Evolutionary conservation across 2,888 invertebrate genomes (phyloP).

Genomic region (Pantelozetes paolii): DNA sequence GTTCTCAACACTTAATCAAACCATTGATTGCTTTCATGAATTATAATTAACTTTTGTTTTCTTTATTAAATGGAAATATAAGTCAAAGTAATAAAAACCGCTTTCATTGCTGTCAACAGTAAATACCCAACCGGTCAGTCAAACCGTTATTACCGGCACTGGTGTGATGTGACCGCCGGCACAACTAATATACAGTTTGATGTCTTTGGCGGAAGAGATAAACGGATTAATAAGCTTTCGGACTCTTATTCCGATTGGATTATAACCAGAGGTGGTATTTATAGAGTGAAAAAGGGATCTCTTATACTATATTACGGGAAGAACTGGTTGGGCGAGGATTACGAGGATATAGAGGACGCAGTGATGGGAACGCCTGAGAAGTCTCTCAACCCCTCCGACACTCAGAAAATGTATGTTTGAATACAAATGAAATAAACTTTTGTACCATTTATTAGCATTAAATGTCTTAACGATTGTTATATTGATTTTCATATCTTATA

Average conservation of each 20-base stretch:
- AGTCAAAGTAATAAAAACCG: no score
- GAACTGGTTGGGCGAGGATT: constrained; percentile 41
- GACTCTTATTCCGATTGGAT: constrained; percentile 42
- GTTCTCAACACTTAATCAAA: no score
- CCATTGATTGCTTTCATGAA: no score
- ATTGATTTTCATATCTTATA: no score
- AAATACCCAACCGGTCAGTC: constrained; percentile 19
- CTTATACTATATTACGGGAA: constrained; percentile 40
- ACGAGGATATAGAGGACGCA: constrained; percentile 38
- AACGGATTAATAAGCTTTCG: constrained; percentile 38
- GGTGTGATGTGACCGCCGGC: constrained; percentile 40
- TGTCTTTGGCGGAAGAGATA: constrained; percentile 41
- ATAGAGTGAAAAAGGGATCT: constrained; percentile 39
- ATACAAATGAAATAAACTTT: not conserved
- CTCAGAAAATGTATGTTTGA: constrained; percentile 36
- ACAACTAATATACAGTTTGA: constrained; percentile 37
- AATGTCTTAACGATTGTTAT: no score
- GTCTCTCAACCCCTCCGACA: constrained; percentile 36
- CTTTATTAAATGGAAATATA: no score
- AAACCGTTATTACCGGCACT: constrained; percentile 37
- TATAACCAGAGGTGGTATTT: constrained; percentile 40
- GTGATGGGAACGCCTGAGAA: constrained; percentile 40
- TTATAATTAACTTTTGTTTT: no score
- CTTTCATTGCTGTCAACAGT: not conserved
- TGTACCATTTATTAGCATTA: not conserved